A percentile compares a stretch with the other conserved stretches of the same genome.
Evolutionary conservation across 2,113 vertebrate genomes (phyloP).

Genomic region (Neolamprologus longior): DNA sequence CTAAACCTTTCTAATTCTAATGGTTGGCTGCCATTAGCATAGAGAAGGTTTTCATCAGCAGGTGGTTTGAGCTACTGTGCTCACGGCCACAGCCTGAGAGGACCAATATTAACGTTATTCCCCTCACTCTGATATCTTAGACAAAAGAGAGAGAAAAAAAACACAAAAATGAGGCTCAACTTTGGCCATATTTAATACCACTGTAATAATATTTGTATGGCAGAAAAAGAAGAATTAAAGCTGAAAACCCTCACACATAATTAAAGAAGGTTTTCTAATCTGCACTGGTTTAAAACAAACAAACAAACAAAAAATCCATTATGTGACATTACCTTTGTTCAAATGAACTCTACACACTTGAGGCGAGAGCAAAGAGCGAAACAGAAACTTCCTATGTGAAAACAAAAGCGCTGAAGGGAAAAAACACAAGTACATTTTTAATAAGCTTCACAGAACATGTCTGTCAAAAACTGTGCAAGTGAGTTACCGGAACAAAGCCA

Average conservation of each 20-base stretch:
- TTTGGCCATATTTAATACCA: not conserved
- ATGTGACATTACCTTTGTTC: not conserved
- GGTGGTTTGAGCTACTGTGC: not conserved
- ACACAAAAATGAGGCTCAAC: not conserved
- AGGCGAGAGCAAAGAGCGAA: not conserved
- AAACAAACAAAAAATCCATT: not conserved
- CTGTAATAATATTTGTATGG: not conserved
- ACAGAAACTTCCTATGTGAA: not conserved
- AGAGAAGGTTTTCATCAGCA: not conserved
- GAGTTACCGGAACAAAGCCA: not conserved
- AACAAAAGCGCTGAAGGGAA: not conserved
- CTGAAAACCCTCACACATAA: not conserved
- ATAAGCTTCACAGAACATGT: not conserved
- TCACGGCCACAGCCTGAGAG: not conserved
- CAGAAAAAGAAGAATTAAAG: not conserved
- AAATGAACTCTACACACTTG: not conserved
- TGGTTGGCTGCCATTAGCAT: not conserved
- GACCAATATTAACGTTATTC: not conserved
- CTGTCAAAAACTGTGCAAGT: not conserved
- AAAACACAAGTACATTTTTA: not conserved
- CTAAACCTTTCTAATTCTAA: not conserved
- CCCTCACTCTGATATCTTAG: not conserved
- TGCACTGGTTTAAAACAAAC: not conserved
- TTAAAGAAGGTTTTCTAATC: not conserved
- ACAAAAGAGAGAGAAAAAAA: accelerated